Base-by-base conservation (phyloP, 2,797 vertebrate species). In the Epinephelus coioides region DNA sequence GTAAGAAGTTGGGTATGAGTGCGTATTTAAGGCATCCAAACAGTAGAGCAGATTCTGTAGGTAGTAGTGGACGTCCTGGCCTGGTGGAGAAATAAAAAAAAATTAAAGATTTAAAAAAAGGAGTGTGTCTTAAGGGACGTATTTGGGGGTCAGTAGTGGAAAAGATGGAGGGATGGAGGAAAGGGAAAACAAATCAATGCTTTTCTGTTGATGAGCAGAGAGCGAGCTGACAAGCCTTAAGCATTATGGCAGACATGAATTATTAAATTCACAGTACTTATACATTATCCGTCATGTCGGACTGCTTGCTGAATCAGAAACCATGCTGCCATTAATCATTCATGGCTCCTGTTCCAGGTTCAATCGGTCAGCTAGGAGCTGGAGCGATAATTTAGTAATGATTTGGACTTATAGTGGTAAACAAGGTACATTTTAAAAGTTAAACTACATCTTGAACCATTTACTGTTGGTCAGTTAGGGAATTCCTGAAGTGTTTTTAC, bases 251-350 rank as follows among this genome's bases (percentile, higher is more conserved):
- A 19, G n/a, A 68, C 62, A 84, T 88, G 60, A 84, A 90, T 87
- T 74, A 88, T 90, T 89, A 85, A 92, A 83, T 38, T 77, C 71
- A 74, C 76, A 60, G 72, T 70, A 81, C 56, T 82, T 79, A 73
- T 27, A 81, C 38, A 25, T 83, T 68, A 80, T 81, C 59, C 6
- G 40, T 83, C 68, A 79, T 19, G 62, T 80, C 73, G 38, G 69
- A 21, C 51, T 34, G 49, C 65, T 77, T 54, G 49, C 70, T 69
- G 70, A 80, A 47, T 54, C 73, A 78, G 64, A 82, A 72, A 66
- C 53, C 34, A 56, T 1, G n/a, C 53, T 21, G 66, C 27, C 70
- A 55, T 80, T 72, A 71, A 76, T 79, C 34, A 40, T 68, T 34
- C n/a, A 59, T 18, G n/a, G 53, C 21, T 76, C 38, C 1, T 21